These are phyloP conservation scores for Dynastes tityus DNA, from an alignment of 2,888 invertebrate species.

Conservation along the genomic window DNA sequence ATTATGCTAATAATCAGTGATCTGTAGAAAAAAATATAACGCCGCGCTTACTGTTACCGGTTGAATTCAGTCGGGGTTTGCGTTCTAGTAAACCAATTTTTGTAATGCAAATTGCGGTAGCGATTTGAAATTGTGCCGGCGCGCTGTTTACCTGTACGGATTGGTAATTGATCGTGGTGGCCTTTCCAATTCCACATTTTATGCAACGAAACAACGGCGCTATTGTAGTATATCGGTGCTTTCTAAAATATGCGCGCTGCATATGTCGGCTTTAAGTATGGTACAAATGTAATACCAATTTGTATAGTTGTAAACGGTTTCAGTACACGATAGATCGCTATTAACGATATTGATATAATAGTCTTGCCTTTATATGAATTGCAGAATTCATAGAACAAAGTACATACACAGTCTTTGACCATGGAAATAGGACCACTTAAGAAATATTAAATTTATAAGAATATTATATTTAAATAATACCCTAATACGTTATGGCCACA, in stretches of 20 bases:
- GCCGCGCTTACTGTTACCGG: not conserved
- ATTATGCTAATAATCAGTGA: conserved; percentile 27
- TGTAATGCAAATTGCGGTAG: conserved; percentile 41
- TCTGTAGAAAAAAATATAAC: conserved; percentile 16
- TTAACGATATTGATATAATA: not conserved
- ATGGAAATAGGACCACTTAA: no score
- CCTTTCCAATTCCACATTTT: conserved; percentile 30
- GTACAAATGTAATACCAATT: conserved; percentile 15
- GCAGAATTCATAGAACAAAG: no score
- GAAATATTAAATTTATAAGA: no score
- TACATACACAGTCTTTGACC: no score
- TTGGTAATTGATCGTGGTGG: conserved; percentile 14
- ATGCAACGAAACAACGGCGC: conserved; percentile 27
- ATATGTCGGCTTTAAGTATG: not conserved
- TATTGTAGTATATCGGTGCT: conserved; percentile 27
- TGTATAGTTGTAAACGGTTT: conserved; percentile 2
- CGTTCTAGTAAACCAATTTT: conserved; percentile 38
- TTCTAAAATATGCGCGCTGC: conserved; percentile 28
- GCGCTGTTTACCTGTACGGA: conserved; percentile 18
- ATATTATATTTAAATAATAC: no score
- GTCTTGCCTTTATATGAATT: no score
- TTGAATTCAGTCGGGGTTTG: conserved; percentile 10
- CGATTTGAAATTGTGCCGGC: not conserved
- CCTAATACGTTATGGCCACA: no score
- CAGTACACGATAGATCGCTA: not conserved